Conservation (phyloP, 1,140 invertebrate species). For the Drosophila lini region DNA sequence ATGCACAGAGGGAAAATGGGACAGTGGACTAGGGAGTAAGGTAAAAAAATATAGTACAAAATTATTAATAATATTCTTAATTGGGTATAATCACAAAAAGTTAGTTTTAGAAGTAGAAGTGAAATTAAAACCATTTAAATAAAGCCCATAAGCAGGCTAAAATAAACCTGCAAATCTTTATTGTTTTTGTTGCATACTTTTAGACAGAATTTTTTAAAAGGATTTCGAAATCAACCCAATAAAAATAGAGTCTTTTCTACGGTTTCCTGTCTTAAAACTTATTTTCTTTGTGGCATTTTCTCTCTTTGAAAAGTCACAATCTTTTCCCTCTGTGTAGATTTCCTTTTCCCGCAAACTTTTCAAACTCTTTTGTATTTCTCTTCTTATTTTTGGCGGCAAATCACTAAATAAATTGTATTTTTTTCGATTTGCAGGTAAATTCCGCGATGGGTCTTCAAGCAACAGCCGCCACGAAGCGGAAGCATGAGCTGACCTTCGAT, state of each 20-base stretch:
- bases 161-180: accelerated
- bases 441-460: constrained; percentile 91
- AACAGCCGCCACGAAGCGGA: constrained; percentile 89
- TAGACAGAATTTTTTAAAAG: too few relatives aligned
- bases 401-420: constrained; percentile 49
- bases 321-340: neutral
- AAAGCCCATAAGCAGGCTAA: neutral
- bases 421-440: constrained; percentile 87
- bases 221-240: neutral
- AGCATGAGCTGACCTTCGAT: constrained; percentile 85
- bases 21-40: neutral
- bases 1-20: constrained; percentile 25
- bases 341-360: neutral
- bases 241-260: neutral
- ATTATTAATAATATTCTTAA: neutral
- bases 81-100: too few relatives aligned
- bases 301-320: neutral
- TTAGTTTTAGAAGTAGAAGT: neutral
- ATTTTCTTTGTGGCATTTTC: neutral
- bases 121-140: neutral
- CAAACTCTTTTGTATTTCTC: constrained; percentile 1
- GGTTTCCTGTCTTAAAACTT: neutral
- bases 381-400: constrained; percentile 32
- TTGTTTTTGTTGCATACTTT: neutral
- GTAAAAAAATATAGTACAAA: too few relatives aligned